A percentile compares a stretch with the other conserved stretches of the same genome.
phyloP scores from a whole-genome alignment of 2,113 vertebrate species.

The Oreochromis tanganicae region DNA sequence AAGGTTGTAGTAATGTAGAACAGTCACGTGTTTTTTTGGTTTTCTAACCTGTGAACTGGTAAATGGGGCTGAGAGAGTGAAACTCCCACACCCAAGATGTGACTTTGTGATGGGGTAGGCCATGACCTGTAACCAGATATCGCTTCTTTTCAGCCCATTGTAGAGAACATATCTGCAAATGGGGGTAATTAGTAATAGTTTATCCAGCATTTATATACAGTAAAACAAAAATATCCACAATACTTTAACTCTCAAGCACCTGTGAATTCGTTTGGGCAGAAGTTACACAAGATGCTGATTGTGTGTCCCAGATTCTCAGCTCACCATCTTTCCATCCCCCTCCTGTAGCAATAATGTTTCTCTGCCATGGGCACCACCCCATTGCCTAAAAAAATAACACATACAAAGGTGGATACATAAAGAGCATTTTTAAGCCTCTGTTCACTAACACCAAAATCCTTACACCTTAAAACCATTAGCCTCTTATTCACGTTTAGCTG shows the following conservation, averaged over 20 bases:
- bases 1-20: background rate
- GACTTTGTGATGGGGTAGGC: conserved; percentile 66
- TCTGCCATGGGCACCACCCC: conserved; percentile 79
- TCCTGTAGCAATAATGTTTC: conserved; percentile 67
- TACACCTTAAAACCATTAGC: background rate
- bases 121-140: conserved; percentile 70
- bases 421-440: background rate
- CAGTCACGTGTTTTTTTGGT: background rate
- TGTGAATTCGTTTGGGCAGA: conserved; percentile 71
- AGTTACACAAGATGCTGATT: conserved; percentile 52
- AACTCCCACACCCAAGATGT: conserved; percentile 69
- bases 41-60: conserved; percentile 63
- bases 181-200: background rate
- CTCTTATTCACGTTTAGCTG: background rate
- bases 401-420: background rate
- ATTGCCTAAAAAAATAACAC: conserved; percentile 56
- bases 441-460: background rate
- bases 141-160: conserved; percentile 67
- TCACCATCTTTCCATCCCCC: conserved; percentile 76
- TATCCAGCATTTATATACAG: background rate
- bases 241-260: conserved; percentile 51
- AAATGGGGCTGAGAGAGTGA: conserved; percentile 44
- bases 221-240: background rate
- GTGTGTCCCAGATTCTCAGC: conserved; percentile 74
- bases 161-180: conserved; percentile 77